A percentile compares a stretch with the other conserved stretches of the same genome.
These are phyloP conservation scores for Brachirus orientalis DNA, from an alignment of 2,113 vertebrate genomes.

Conservation along the genomic window DNA sequence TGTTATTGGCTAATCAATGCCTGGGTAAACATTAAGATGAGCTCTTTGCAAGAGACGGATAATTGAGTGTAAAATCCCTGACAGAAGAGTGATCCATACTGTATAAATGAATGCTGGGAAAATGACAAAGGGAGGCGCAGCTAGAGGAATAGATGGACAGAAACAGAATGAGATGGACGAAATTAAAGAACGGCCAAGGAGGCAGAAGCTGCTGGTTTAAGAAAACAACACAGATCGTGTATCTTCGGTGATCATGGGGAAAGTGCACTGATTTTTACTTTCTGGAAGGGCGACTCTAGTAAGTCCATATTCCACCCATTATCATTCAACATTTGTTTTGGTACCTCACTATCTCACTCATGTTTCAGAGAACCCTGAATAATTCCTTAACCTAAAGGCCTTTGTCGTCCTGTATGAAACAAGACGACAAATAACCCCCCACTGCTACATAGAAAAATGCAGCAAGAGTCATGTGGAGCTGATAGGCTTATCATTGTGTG, in stretches of 20 bases:
- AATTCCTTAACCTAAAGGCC: too few relatives aligned
- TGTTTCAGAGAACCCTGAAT: too few relatives aligned
- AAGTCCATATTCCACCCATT: too few relatives aligned
- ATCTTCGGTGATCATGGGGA: conserved; percentile 13
- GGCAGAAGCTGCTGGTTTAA: conserved; percentile 11
- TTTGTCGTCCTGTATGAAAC: too few relatives aligned
- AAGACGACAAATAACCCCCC: too few relatives aligned
- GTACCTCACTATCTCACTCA: too few relatives aligned
- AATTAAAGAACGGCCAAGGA: conserved; percentile 17
- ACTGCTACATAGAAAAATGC: too few relatives aligned
- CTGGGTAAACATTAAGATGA: conserved; percentile 66
- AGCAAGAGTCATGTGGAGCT: too few relatives aligned
- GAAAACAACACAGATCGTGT: conserved; percentile 1
- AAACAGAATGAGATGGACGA: conserved; percentile 20
- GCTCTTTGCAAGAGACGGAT: conserved; percentile 44
- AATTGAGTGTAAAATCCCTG: conserved; percentile 53
- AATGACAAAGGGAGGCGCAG: conserved; percentile 28
- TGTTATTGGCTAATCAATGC: conserved; percentile 62
- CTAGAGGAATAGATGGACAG: conserved; percentile 26
- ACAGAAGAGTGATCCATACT: conserved; percentile 28
- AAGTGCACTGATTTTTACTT: too few relatives aligned
- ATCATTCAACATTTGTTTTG: too few relatives aligned
- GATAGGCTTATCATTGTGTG: too few relatives aligned
- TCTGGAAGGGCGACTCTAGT: too few relatives aligned
- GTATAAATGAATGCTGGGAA: conserved; percentile 29